Conservation (phyloP, 1,140 invertebrate genomes). For the Cataglyphis hispanica region DNA sequence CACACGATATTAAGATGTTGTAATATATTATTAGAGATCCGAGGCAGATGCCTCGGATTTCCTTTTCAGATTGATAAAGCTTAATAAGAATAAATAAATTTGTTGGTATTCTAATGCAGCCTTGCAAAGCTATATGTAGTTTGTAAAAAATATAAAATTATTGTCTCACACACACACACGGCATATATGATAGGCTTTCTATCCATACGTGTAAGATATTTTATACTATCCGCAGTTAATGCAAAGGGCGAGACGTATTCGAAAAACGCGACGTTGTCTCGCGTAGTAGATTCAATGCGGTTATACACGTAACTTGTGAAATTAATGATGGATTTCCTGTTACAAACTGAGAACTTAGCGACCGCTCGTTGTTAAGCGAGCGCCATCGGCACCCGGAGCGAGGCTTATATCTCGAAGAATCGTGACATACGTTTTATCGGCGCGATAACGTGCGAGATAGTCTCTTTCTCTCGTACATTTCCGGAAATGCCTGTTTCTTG, state of each 20-base stretch:
- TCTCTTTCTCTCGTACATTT: slow-evolving; percentile 46
- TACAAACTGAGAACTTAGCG: slow-evolving; percentile 52
- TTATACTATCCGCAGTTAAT: slow-evolving; percentile 33
- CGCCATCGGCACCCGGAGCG: slow-evolving; percentile 24
- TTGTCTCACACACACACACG: slow-evolving; percentile 10
- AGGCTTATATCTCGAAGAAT: slow-evolving; percentile 20
- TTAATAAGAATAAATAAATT: slow-evolving; percentile 13
- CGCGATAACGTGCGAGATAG: slow-evolving; percentile 39
- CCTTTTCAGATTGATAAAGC: slow-evolving; percentile 1
- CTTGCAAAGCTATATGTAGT: not conserved
- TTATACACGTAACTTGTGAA: slow-evolving; percentile 50
- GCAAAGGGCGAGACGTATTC: slow-evolving; percentile 13
- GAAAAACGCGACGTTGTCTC: slow-evolving; percentile 20
- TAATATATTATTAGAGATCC: not conserved
- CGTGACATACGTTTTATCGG: slow-evolving; percentile 34
- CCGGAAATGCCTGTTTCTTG: slow-evolving; percentile 56
- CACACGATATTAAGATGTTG: not conserved
- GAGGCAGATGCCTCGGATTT: not conserved
- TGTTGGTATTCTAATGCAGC: not conserved
- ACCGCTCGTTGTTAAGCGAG: slow-evolving; percentile 58
- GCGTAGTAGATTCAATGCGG: slow-evolving; percentile 4
- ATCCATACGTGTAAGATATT: slow-evolving; percentile 4
- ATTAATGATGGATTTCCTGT: slow-evolving; percentile 61
- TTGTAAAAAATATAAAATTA: slow-evolving; percentile 33
- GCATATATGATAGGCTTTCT: not conserved